Evolutionary conservation across 2,113 vertebrate genomes (phyloP).

Genomic region (Catharus bicknelli): DNA sequence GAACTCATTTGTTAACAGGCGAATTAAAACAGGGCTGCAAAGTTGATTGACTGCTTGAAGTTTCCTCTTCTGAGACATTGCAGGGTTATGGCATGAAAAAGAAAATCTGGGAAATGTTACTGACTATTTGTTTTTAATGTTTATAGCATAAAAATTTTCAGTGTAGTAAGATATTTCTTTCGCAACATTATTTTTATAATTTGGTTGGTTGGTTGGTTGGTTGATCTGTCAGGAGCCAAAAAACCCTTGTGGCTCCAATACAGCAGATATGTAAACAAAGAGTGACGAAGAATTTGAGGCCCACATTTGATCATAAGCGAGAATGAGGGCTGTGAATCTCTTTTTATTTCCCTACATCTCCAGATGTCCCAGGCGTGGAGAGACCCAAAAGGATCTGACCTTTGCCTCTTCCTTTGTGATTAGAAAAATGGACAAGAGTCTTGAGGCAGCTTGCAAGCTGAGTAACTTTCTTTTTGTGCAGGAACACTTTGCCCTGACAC

Average conservation of each 20-base stretch:
- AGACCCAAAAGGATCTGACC: background rate
- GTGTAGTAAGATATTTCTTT: background rate
- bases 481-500: background rate
- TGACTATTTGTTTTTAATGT: background rate
- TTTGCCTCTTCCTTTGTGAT: background rate
- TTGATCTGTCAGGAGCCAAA: background rate
- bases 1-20: background rate
- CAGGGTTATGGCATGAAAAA: background rate
- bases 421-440: background rate
- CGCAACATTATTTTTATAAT: background rate
- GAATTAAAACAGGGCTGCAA: background rate
- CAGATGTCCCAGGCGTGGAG: background rate
- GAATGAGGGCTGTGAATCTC: background rate
- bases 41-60: background rate
- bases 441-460: background rate
- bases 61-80: background rate
- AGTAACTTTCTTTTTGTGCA: background rate
- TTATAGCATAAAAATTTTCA: background rate
- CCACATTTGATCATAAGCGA: background rate
- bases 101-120: background rate
- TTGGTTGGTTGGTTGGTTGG: background rate
- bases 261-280: background rate
- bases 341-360: background rate
- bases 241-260: background rate
- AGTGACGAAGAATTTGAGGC: background rate